phyloP scores from a whole-genome alignment of 2,888 invertebrate species.

The Oligia fasciuncula region DNA sequence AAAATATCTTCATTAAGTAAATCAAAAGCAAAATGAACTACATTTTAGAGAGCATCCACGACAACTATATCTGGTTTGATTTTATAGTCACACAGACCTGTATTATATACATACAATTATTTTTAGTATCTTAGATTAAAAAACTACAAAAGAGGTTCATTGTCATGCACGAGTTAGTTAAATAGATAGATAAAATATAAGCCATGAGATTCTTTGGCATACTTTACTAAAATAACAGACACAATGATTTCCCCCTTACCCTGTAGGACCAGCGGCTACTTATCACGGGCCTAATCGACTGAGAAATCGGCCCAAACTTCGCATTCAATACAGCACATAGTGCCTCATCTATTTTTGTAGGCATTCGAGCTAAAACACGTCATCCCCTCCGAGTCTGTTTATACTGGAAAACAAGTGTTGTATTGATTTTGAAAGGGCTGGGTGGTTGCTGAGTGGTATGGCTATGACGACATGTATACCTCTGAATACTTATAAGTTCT shows the following conservation, averaged over 20 bases:
- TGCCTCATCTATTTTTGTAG: conserved; percentile 29
- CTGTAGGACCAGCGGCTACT: conserved; percentile 63
- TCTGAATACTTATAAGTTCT: not conserved
- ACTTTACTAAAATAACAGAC: conserved; percentile 24
- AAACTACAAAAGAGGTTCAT: not conserved
- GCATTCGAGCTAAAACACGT: conserved; percentile 31
- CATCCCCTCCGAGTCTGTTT: conserved; percentile 30
- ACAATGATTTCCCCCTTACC: conserved; percentile 30
- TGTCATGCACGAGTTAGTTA: not conserved
- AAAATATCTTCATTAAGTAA: not conserved
- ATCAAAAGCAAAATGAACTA: not conserved
- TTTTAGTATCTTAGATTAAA: no score
- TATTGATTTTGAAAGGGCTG: conserved; percentile 50
- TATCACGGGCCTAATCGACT: conserved; percentile 76
- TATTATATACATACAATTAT: not conserved
- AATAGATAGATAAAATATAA: not conserved
- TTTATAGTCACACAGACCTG: not conserved
- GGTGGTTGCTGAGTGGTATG: not conserved
- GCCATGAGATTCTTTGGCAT: not conserved
- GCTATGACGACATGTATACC: not conserved
- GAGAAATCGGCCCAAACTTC: conserved; percentile 63
- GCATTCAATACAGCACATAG: conserved; percentile 20
- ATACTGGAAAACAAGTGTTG: conserved; percentile 36
- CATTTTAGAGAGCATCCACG: not conserved
- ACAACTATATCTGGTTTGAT: not conserved